phyloP scores from a whole-genome alignment of 1,140 invertebrate genomes.

The Bombus consobrinus region DNA sequence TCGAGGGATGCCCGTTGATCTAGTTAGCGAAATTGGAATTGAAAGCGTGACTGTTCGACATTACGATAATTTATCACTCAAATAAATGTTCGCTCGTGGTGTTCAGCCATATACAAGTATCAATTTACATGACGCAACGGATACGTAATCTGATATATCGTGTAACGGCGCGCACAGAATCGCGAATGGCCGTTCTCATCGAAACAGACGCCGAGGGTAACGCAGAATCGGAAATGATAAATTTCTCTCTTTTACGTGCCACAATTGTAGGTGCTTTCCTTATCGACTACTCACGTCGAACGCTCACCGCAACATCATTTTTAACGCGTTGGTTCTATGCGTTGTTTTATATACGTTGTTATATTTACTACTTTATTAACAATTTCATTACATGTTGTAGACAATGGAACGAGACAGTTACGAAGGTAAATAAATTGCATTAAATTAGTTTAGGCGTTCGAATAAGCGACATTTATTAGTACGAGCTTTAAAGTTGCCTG shows the following conservation, averaged over 20 bases:
- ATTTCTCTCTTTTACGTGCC: slow-evolving; percentile 16
- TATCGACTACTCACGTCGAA: slow-evolving; percentile 7
- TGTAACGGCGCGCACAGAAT: slow-evolving; percentile 49
- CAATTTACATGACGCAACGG: slow-evolving; percentile 68
- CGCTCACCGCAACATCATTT: neutral
- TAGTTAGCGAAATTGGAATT: slow-evolving; percentile 62
- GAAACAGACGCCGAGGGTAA: slow-evolving; percentile 24
- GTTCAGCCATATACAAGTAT: slow-evolving; percentile 62
- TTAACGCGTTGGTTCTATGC: neutral
- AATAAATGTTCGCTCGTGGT: slow-evolving; percentile 62
- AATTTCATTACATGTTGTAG: neutral
- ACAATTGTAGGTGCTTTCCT: neutral
- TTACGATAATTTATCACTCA: slow-evolving; percentile 67
- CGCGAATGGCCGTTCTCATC: slow-evolving; percentile 56
- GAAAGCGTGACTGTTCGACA: slow-evolving; percentile 63
- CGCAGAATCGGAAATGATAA: slow-evolving; percentile 40
- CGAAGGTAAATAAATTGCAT: neutral
- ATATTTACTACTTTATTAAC: neutral
- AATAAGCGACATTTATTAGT: slow-evolving; percentile 9
- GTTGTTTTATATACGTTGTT: neutral
- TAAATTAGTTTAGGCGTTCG: neutral
- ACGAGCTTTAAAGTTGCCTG: neutral
- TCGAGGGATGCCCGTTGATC: slow-evolving; percentile 33
- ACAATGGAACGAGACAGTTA: neutral
- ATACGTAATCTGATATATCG: slow-evolving; percentile 69